phyloP scores from a whole-genome alignment of 2,797 vertebrate species.

The Merluccius polli region DNA sequence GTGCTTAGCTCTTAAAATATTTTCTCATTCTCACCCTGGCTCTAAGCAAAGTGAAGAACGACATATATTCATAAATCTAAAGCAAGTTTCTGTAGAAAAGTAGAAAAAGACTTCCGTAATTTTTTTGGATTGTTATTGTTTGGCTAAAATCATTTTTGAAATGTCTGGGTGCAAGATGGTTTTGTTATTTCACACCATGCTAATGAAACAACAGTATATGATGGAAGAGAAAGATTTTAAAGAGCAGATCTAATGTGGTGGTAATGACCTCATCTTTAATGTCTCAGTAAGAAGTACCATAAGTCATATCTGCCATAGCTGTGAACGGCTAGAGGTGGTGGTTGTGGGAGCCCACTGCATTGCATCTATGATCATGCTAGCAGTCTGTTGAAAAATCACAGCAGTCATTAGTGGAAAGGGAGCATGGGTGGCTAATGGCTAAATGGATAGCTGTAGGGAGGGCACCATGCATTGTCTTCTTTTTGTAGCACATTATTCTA shows the following conservation, averaged over 20 bases:
- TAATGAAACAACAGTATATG: background rate
- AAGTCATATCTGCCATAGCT: slow-evolving; percentile 44
- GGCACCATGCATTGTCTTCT: slow-evolving; percentile 15
- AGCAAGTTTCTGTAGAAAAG: background rate
- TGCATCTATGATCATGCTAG: slow-evolving; percentile 24
- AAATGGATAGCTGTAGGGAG: slow-evolving; percentile 30
- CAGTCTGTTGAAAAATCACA: slow-evolving; percentile 37
- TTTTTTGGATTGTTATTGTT: background rate
- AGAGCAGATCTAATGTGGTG: slow-evolving; percentile 15
- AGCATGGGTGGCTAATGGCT: slow-evolving; percentile 55
- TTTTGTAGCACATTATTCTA: slow-evolving; percentile 2
- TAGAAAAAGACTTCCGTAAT: background rate
- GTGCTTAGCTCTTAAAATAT: background rate
- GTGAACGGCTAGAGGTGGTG: slow-evolving; percentile 44
- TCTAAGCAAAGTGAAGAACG: background rate
- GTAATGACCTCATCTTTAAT: slow-evolving; percentile 38
- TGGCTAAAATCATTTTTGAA: background rate
- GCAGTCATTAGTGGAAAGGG: slow-evolving; percentile 52
- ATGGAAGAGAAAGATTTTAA: background rate
- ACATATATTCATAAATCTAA: background rate
- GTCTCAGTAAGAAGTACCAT: slow-evolving; percentile 34
- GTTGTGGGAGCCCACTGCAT: slow-evolving; percentile 24
- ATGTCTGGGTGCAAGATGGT: background rate
- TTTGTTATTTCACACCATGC: background rate
- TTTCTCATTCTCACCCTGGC: background rate